Percentiles rank a stretch among this genome's conserved stretches.
Evolutionary conservation across 2,113 vertebrate genomes (phyloP).

Genomic region (Ailuropoda melanoleuca): DNA sequence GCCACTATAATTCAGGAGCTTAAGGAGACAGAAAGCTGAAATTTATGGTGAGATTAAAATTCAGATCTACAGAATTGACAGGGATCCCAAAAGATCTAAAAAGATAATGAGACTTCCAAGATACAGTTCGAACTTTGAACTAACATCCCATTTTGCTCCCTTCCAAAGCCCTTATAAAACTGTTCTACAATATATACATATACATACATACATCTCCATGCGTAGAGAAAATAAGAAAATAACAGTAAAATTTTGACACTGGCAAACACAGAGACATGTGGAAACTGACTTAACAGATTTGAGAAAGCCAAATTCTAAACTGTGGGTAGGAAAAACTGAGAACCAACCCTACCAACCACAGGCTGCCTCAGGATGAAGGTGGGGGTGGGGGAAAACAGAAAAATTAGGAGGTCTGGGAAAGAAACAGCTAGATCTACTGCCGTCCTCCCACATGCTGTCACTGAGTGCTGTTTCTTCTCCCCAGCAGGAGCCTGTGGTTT

Average conservation of each 20-base stretch:
- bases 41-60: not conserved
- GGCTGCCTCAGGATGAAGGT: not conserved
- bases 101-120: not conserved
- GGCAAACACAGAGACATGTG: not conserved
- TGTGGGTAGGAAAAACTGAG: not conserved
- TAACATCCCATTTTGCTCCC: not conserved
- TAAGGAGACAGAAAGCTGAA: not conserved
- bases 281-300: not conserved
- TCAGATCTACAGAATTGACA: not conserved
- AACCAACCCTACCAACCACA: not conserved
- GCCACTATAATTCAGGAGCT: not conserved
- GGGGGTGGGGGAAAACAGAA: not conserved
- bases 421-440: not conserved
- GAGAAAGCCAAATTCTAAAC: not conserved
- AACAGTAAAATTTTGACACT: not conserved
- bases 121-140: not conserved
- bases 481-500: not conserved
- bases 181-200: not conserved
- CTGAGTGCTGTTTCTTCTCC: not conserved
- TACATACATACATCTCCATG: not conserved
- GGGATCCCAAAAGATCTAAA: not conserved
- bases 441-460: accelerated
- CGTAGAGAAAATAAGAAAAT: not conserved
- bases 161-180: not conserved
- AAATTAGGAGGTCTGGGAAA: not conserved